These are phyloP conservation scores for Oryzias woworae DNA, from an alignment of 2,113 vertebrate genomes.

Conservation along the genomic window DNA sequence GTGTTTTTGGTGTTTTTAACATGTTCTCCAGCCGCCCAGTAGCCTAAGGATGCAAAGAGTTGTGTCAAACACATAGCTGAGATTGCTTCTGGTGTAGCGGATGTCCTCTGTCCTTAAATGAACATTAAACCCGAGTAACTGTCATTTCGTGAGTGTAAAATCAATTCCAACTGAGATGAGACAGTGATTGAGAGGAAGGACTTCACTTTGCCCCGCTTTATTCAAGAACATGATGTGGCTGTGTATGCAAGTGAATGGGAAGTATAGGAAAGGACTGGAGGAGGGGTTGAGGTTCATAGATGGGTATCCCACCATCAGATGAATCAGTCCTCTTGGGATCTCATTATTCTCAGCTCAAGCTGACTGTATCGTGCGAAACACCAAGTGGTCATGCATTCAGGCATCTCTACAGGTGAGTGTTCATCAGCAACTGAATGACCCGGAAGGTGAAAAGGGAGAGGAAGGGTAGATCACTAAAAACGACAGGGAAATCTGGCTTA, in stretches of 20 bases:
- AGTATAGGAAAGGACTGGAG: neutral
- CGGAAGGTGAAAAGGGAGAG: slow-evolving; percentile 6
- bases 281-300: slow-evolving; percentile 18
- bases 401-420: slow-evolving; percentile 9
- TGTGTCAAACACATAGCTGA: slow-evolving; percentile 6
- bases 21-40: no score
- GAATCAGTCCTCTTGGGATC: slow-evolving; percentile 49
- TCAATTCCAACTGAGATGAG: no score
- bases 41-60: neutral
- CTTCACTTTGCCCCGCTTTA: no score
- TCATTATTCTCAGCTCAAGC: slow-evolving; percentile 62
- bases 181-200: no score
- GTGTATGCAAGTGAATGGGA: slow-evolving; percentile 28
- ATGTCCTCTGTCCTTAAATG: slow-evolving; percentile 8
- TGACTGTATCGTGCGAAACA: slow-evolving; percentile 46
- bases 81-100: slow-evolving; percentile 13
- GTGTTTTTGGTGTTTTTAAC: no score
- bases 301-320: slow-evolving; percentile 21
- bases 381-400: slow-evolving; percentile 18
- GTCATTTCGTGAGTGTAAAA: no score
- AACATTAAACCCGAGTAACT: slow-evolving; percentile 15
- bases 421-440: slow-evolving; percentile 14
- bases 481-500: slow-evolving; percentile 15
- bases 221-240: neutral
- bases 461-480: slow-evolving; percentile 5